phyloP scores from a whole-genome alignment of 2,113 vertebrate genomes.

The Actinemys pallida region DNA sequence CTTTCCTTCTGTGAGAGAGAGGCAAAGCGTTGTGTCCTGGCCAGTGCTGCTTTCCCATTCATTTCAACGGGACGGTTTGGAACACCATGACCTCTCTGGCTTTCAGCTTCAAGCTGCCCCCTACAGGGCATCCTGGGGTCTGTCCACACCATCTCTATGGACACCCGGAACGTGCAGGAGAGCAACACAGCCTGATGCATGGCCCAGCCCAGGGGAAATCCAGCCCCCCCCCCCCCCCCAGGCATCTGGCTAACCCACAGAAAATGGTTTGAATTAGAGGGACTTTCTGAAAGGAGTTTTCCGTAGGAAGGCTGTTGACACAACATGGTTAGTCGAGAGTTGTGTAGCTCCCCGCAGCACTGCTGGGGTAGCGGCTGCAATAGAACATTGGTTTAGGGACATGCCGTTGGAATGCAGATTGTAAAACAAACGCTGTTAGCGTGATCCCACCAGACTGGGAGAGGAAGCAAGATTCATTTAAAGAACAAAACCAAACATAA shows the following conservation, averaged over 20 bases:
- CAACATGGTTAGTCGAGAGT: neutral
- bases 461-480: slow-evolving; percentile 11
- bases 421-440: slow-evolving; percentile 9
- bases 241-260: neutral
- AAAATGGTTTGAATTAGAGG: neutral
- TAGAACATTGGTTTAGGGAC: slow-evolving; percentile 36
- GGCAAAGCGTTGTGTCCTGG: neutral
- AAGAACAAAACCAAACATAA: neutral
- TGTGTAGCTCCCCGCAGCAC: accelerated
- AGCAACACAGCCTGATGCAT: neutral
- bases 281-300: neutral
- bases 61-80: neutral
- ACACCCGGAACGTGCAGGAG: neutral
- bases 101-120: neutral
- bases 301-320: neutral
- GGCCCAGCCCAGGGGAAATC: neutral
- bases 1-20: accelerated
- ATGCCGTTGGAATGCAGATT: neutral
- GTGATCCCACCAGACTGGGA: neutral
- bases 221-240: accelerated
- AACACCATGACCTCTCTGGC: neutral
- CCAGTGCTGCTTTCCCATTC: neutral
- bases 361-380: neutral
- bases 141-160: neutral
- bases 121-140: neutral